A percentile compares a stretch with the other conserved stretches of the same genome.
phyloP scores from a whole-genome alignment of 2,113 vertebrate species.

The Thalassoma bifasciatum region DNA sequence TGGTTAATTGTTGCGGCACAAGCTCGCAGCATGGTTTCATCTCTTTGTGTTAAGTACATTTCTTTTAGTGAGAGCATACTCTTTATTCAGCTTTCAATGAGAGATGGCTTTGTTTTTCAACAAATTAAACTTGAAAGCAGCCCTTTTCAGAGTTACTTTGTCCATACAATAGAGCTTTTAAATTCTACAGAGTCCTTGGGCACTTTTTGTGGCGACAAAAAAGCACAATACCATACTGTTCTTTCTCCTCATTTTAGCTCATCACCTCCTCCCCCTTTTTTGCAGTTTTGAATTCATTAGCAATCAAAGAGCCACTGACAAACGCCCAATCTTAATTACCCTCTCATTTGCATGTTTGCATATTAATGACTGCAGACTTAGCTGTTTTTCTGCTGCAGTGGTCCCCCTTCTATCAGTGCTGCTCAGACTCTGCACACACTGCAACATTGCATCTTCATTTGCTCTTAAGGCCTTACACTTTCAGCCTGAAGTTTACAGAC shows the following conservation, averaged over 20 bases:
- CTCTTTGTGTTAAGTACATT: slow-evolving; percentile 9
- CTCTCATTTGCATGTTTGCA: slow-evolving; percentile 88
- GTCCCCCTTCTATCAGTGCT: slow-evolving; percentile 61
- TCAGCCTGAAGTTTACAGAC: slow-evolving; percentile 38
- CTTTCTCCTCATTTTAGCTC: slow-evolving; percentile 62
- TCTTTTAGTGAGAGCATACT: not conserved
- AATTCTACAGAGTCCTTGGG: not conserved
- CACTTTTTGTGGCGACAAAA: slow-evolving; percentile 24
- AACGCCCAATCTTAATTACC: slow-evolving; percentile 87
- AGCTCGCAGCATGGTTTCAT: not conserved
- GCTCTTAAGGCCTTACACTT: slow-evolving; percentile 33
- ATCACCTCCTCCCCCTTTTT: slow-evolving; percentile 80
- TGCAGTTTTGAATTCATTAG: slow-evolving; percentile 87
- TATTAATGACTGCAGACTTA: slow-evolving; percentile 88
- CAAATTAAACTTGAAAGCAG: not conserved
- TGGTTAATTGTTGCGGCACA: slow-evolving; percentile 53
- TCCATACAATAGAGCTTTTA: slow-evolving; percentile 1
- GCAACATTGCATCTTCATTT: slow-evolving; percentile 52
- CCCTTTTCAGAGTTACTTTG: not conserved
- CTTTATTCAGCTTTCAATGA: not conserved
- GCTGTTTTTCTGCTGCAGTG: slow-evolving; percentile 82
- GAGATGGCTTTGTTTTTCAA: not conserved
- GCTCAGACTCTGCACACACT: slow-evolving; percentile 56
- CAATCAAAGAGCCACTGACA: slow-evolving; percentile 87
- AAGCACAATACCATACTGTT: slow-evolving; percentile 58